phyloP scores from a whole-genome alignment of 1,140 invertebrate species.

The Zaprionus davidi region DNA sequence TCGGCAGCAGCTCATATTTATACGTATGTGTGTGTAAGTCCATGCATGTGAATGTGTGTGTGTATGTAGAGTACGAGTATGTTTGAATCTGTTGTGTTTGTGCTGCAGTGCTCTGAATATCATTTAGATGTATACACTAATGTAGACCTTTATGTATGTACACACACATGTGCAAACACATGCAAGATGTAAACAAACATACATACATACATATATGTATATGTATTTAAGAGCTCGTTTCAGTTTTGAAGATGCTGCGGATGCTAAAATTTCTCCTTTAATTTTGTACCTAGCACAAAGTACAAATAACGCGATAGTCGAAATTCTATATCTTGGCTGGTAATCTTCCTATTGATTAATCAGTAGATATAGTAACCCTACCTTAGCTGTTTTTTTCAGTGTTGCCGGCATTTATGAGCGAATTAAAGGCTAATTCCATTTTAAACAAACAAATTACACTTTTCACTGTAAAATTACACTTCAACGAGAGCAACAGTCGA shows the following conservation, averaged over 20 bases:
- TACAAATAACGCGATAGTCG: neutral
- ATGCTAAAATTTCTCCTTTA: neutral
- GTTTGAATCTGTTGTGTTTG: neutral
- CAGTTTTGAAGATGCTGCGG: neutral
- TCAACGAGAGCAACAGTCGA: too few relatives aligned
- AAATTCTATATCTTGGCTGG: too few relatives aligned
- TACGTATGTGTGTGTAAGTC: neutral
- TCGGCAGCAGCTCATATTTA: constrained; percentile 23
- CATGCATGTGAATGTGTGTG: neutral
- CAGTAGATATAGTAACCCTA: too few relatives aligned
- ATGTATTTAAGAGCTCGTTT: neutral
- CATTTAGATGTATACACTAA: neutral
- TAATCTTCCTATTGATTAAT: too few relatives aligned
- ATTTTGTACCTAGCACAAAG: neutral
- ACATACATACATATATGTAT: neutral
- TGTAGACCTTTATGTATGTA: too few relatives aligned
- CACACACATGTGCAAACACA: too few relatives aligned
- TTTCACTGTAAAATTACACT: too few relatives aligned
- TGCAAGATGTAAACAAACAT: neutral
- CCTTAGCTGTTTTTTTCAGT: too few relatives aligned
- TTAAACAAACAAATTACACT: too few relatives aligned
- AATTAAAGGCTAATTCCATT: too few relatives aligned
- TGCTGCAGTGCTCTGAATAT: neutral
- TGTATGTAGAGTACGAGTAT: neutral
- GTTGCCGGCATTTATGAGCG: too few relatives aligned